Evolutionary conservation across 2,888 invertebrate species (phyloP), one percentile per base, ranked within the genome.

Genomic region (Arrhopalites spinosus): DNA sequence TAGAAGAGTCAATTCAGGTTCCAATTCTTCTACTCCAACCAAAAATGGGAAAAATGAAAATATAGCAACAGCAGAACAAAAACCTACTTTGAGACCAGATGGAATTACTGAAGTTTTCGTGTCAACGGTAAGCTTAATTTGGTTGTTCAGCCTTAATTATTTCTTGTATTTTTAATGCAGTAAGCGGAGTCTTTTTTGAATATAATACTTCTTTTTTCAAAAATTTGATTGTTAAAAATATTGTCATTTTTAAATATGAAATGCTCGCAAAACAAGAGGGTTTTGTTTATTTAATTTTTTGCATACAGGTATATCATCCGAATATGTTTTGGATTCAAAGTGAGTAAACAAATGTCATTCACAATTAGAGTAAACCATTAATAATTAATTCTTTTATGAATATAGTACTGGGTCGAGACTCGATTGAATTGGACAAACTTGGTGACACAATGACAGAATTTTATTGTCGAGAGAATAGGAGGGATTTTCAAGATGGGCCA

Each of bases 371-470:
- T n/a, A n/a, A n/a, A n/a, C n/a, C n/a, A n/a, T n/a, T n/a, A n/a
- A n/a, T n/a, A n/a, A n/a, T n/a, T n/a, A n/a, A n/a, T n/a, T n/a
- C n/a, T n/a, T n/a, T n/a, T n/a, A n/a, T n/a, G n/a, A n/a, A n/a
- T n/a, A n/a, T n/a, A n/a, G 81, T 86, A 11, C 83, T 87, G 27
- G 92, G 93, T 0, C 89, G 91, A 0, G 90, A 90, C 82, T 91
- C 92, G 0, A 88, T 90, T 8, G 90, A 92, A 84, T 87, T 96
- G 20, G 94, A 96, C 85, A 89, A 91, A 68, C 87, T 96, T 45
- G 92, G 93, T 5, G 88, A 90, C 7, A 89, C 91, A 76, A 95
- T 96, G 95, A 93, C 93, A 0, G 90, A 89, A 3, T 94, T 92
- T 85, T 96, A 95, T 84, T 86, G 87, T 61, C 87, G 89, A 64